Percentiles rank a stretch among this genome's conserved stretches.
phyloP scores from a whole-genome alignment of 2,888 invertebrate species.

The Drosophila greeni region DNA sequence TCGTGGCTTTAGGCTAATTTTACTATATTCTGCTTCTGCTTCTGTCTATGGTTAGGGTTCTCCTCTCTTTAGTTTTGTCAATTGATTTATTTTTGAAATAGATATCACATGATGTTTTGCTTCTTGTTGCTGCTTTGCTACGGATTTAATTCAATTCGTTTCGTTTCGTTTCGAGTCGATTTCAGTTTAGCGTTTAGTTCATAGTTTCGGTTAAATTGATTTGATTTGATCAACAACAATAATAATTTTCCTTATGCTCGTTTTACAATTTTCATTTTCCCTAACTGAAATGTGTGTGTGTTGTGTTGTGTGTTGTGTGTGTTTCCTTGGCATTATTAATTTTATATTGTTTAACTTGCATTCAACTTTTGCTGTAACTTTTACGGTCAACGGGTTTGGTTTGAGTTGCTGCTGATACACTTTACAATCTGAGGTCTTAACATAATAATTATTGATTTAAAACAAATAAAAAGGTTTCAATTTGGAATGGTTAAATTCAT shows the following conservation, averaged over 20 bases:
- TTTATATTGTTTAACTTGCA: constrained; percentile 19
- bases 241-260: constrained; percentile 36
- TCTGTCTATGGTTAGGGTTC: constrained; percentile 31
- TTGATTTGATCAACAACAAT: constrained; percentile 48
- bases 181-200: constrained; percentile 24
- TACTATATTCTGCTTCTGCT: constrained; percentile 27
- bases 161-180: constrained; percentile 29
- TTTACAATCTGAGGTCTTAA: constrained; percentile 17
- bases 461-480: not conserved
- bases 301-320: constrained; percentile 13
- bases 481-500: constrained; percentile 19
- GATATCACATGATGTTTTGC: constrained; percentile 65
- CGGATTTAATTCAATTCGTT: constrained; percentile 51
- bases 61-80: constrained; percentile 41
- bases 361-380: constrained; percentile 22
- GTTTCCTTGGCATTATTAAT: constrained; percentile 34
- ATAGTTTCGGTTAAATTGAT: constrained; percentile 31
- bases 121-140: constrained; percentile 52
- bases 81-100: constrained; percentile 69
- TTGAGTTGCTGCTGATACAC: constrained; percentile 20
- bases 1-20: constrained; percentile 33
- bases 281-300: constrained; percentile 34
- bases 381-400: constrained; percentile 18
- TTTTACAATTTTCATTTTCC: constrained; percentile 28
- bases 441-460: not conserved